Conservation (phyloP, 1,140 invertebrate species). For the Heterodera carotae region DNA sequence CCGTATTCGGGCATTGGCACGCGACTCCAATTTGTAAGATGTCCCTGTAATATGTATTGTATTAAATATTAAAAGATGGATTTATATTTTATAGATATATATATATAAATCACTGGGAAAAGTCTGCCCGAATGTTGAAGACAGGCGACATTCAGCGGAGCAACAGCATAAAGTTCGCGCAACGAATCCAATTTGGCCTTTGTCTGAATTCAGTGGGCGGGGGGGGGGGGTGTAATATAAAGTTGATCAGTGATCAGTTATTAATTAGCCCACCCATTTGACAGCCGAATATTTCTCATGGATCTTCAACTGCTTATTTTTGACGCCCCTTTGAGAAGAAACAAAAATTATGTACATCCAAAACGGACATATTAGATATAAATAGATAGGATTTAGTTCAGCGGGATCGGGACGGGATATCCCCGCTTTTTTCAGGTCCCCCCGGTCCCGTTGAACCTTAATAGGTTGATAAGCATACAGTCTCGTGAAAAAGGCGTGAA, state of each 20-base stretch:
- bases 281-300: conserved; percentile 48
- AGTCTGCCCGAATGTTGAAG: conserved; percentile 41
- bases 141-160: conserved; percentile 50
- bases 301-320: conserved; percentile 36
- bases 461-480: too few relatives aligned
- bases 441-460: too few relatives aligned
- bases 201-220: too few relatives aligned
- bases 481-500: conserved; percentile 43
- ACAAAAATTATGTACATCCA: background rate
- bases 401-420: too few relatives aligned
- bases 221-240: background rate
- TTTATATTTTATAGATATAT: too few relatives aligned
- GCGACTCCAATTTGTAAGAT: conserved; percentile 32
- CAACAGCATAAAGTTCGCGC: conserved; percentile 41
- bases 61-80: background rate
- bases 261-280: conserved; percentile 16
- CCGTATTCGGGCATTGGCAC: conserved; percentile 29
- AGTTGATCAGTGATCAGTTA: too few relatives aligned
- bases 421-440: too few relatives aligned
- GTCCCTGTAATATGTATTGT: conserved; percentile 2
- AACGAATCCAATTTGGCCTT: conserved; percentile 36
- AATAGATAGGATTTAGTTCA: too few relatives aligned
- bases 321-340: conserved; percentile 26
- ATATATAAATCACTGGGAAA: conserved; percentile 34
- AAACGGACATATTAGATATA: background rate